A percentile compares a stretch with the other conserved stretches of the same genome.
Evolutionary conservation across 1,140 invertebrate genomes (phyloP).

Genomic region (Drosophila tropicalis): DNA sequence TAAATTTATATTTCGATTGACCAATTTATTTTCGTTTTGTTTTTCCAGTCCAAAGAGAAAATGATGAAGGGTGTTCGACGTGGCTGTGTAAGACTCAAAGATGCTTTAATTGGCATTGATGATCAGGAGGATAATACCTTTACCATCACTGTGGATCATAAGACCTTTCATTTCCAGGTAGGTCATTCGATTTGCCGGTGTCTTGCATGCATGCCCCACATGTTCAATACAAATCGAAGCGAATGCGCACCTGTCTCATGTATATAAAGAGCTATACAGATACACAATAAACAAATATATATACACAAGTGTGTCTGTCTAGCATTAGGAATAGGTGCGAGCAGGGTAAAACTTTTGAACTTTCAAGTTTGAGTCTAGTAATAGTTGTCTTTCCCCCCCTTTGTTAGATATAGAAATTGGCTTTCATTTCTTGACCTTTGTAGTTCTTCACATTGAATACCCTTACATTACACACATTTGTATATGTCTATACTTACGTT

Average conservation of each 20-base stretch:
- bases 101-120: conserved; percentile 98
- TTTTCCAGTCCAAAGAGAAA: conserved; percentile 97
- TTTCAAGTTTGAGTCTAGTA: conserved; percentile 2
- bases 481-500: too few relatives aligned
- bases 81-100: conserved; percentile 96
- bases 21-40: conserved; percentile 15
- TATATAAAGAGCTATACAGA: background rate
- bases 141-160: conserved; percentile 99
- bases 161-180: conserved; percentile 98
- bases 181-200: conserved; percentile 9
- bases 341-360: background rate
- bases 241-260: background rate
- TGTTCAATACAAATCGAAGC: background rate
- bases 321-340: background rate
- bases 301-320: background rate
- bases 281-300: background rate
- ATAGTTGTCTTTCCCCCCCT: background rate
- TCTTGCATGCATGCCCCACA: background rate
- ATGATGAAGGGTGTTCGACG: conserved; percentile 98
- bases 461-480: background rate
- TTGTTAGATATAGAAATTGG: background rate
- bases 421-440: conserved; percentile 9
- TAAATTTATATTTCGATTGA: conserved; percentile 1
- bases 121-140: conserved; percentile 99
- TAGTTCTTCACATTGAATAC: background rate